Evolutionary conservation across 2,888 invertebrate species (phyloP), one percentile per base, ranked within the genome.

Genomic region (Caenorhabditis virilis): DNA sequence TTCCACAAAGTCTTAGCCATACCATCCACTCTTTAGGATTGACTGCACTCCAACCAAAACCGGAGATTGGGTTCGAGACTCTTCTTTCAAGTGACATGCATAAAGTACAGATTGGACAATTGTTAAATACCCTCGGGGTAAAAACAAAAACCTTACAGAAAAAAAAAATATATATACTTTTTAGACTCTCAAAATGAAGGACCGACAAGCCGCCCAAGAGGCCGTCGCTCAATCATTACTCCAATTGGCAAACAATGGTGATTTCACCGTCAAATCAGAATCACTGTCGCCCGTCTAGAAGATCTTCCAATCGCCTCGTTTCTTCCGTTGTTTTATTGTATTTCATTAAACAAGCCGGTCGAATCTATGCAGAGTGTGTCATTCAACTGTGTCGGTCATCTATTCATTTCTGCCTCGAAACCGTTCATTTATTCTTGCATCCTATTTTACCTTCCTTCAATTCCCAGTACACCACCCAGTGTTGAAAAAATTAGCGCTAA

Each of bases 251-350:
- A 30, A 35, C 36, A 49, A 16, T 11, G 16, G 15, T 7, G 39
- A 26, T 39, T 18, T 46, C n/a, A 5, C 13, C 3, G n/a, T 26
- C 13, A 43, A 45, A 18, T 11, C 9, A 16, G 27, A 33, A 43
- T 35, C 25, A 39, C 53, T 15, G 20, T 55, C 18, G 35, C 55
- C 16, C 25, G 36, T 15, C 26, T 42, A 35, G 30, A 46, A 18
- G 20, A 47, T n/a, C n/a, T 23, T 13, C 18, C 20, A 45, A 18
- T 30, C 30, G 22, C 22, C 16, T 42, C 16, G 18, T 18, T 35
- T 18, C 22, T 46, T 42, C 36, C 39, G 38, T 23, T 18, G 6
- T 6, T 43, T 15, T 43, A 23, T 11, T 13, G 43, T 43, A 22
- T 43, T 11, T 43, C 43, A 43, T 43, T 43, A n/a, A 38, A 6